These are phyloP conservation scores for Orbicella faveolata DNA, from an alignment of 64 coral and sea anemone species.

Conservation along the genomic window DNA sequence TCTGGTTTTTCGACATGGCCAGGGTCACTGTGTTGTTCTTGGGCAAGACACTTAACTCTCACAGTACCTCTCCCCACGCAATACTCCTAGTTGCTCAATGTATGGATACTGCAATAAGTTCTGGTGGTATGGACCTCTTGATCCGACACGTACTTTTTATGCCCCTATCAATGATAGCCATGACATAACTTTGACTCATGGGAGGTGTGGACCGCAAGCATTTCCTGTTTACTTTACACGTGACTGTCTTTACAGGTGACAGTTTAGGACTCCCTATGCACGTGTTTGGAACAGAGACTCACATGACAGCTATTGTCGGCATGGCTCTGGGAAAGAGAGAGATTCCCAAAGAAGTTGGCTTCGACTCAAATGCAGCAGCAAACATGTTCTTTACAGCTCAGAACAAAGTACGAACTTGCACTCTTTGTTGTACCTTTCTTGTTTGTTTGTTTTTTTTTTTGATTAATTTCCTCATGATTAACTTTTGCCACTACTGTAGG, in stretches of 20 bases:
- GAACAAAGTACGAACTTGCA: conserved; percentile 56
- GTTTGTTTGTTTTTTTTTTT: neutral
- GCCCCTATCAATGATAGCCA: too few relatives aligned
- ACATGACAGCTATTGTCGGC: conserved; percentile 97
- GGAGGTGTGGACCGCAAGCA: too few relatives aligned
- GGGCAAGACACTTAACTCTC: too few relatives aligned
- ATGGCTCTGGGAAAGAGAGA: conserved; percentile 94
- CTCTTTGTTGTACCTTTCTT: neutral
- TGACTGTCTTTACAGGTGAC: conserved; percentile 37
- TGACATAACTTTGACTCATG: too few relatives aligned
- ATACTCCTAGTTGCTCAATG: too few relatives aligned
- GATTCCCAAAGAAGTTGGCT: conserved; percentile 70
- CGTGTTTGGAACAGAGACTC: conserved; percentile 98
- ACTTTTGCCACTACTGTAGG: neutral
- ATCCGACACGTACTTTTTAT: too few relatives aligned
- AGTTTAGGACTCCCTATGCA: conserved; percentile 86
- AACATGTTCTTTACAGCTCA: conserved; percentile 96
- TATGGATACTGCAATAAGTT: too few relatives aligned
- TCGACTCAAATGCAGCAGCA: conserved; percentile 92
- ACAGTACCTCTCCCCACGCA: too few relatives aligned
- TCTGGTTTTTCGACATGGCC: too few relatives aligned
- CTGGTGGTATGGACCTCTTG: too few relatives aligned
- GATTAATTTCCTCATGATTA: neutral
- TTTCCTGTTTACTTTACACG: neutral
- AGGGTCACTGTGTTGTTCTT: too few relatives aligned